A percentile compares a stretch with the other conserved stretches of the same genome.
Conservation (phyloP, 2,113 vertebrate genomes). For the Mohoua ochrocephala region DNA sequence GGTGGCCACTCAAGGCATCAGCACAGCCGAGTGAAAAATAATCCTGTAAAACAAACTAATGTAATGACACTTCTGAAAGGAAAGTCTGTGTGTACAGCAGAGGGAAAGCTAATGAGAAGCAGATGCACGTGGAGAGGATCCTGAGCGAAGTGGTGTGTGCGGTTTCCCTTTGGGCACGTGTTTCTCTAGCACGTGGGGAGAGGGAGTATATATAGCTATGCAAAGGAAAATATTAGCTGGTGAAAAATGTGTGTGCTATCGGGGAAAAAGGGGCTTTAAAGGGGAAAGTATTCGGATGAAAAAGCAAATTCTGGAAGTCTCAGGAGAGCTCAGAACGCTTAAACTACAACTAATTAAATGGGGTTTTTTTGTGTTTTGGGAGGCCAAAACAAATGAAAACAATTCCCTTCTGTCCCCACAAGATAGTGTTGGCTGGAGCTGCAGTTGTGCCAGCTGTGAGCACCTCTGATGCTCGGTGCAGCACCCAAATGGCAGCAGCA, state of each 20-base stretch:
- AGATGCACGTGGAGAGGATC: constrained; percentile 50
- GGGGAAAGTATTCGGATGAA: not conserved
- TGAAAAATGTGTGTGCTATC: constrained; percentile 16
- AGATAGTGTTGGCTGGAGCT: not conserved
- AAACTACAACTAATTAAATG: not conserved
- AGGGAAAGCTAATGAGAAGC: constrained; percentile 58
- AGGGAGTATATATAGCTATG: not conserved
- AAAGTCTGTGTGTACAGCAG: constrained; percentile 37
- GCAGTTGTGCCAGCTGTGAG: not conserved
- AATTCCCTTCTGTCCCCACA: not conserved
- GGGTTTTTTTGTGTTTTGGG: not conserved
- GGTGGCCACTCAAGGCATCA: no score
- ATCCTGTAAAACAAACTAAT: constrained; percentile 1
- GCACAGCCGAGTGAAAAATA: not conserved
- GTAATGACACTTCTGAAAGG: constrained; percentile 57
- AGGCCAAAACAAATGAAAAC: not conserved
- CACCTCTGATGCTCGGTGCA: not conserved
- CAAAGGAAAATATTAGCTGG: constrained; percentile 38
- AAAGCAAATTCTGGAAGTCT: constrained; percentile 11
- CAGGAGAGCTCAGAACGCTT: not conserved
- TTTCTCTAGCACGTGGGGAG: constrained; percentile 1
- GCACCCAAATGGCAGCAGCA: not conserved
- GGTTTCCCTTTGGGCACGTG: constrained; percentile 6
- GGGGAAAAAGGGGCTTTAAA: not conserved
- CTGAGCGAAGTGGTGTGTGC: constrained; percentile 29